Evolutionary conservation across 2,797 vertebrate genomes (phyloP).

Genomic region (Hydrolagus colliei): DNA sequence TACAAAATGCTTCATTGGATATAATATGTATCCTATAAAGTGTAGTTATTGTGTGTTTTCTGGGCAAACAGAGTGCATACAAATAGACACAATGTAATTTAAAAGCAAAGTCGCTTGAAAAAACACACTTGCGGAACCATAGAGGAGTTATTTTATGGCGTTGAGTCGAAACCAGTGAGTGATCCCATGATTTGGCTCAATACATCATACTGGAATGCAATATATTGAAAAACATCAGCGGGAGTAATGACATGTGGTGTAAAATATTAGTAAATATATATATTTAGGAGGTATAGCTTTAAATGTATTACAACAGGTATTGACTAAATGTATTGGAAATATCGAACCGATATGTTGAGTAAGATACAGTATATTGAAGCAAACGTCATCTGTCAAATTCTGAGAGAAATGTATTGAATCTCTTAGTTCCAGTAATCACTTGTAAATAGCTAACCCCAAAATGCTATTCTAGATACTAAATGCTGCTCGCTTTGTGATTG

Average conservation of each 20-base stretch:
- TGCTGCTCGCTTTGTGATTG: neutral
- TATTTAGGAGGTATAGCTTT: conserved; percentile 17
- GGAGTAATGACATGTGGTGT: conserved; percentile 17
- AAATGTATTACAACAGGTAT: conserved; percentile 30
- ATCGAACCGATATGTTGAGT: conserved; percentile 29
- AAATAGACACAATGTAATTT: no score
- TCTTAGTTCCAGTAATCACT: conserved; percentile 22
- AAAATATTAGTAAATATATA: conserved; percentile 32
- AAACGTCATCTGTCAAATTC: conserved; percentile 10
- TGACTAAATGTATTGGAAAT: conserved; percentile 25
- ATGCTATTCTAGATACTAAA: neutral
- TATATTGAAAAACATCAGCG: conserved; percentile 25
- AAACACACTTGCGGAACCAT: neutral
- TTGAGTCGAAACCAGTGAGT: conserved; percentile 27
- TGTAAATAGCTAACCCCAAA: conserved; percentile 12
- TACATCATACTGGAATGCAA: conserved; percentile 17
- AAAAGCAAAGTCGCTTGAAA: neutral
- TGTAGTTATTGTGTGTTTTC: neutral
- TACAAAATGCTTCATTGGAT: no score
- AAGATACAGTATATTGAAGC: conserved; percentile 22
- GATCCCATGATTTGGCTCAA: conserved; percentile 22
- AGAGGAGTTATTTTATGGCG: neutral
- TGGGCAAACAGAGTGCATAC: conserved; percentile 4
- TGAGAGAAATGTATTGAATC: conserved; percentile 24
- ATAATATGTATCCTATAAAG: no score